Evolutionary conservation across 1,140 invertebrate species (phyloP).

Genomic region (Maniola jurtina): DNA sequence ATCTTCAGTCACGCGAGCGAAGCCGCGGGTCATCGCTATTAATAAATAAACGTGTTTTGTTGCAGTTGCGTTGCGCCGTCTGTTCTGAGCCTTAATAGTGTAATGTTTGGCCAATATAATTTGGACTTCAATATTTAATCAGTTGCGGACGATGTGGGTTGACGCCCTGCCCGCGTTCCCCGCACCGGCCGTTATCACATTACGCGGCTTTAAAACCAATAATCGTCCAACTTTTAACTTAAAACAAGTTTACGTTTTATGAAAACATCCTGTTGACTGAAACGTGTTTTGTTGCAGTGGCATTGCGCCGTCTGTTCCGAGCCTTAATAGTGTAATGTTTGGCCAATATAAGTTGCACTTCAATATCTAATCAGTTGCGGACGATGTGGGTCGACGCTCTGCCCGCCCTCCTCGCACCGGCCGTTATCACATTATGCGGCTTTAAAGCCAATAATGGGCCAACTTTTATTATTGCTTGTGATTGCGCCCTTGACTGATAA

Average conservation of each 20-base stretch:
- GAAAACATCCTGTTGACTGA: no score
- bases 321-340: neutral
- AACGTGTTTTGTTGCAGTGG: no score
- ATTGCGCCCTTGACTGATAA: slow-evolving; percentile 26
- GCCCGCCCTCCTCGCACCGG: slow-evolving; percentile 32
- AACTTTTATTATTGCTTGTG: slow-evolving; percentile 3
- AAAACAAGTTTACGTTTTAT: no score
- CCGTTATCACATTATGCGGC: slow-evolving; percentile 24
- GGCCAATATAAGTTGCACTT: slow-evolving; percentile 41
- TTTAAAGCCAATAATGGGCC: slow-evolving; percentile 22
- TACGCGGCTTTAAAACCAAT: slow-evolving; percentile 20
- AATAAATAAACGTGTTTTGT: no score
- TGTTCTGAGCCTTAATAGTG: no score
- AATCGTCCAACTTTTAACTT: slow-evolving; percentile 16
- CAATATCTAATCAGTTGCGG: slow-evolving; percentile 51
- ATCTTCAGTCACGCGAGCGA: no score
- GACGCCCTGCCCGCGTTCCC: slow-evolving; percentile 42
- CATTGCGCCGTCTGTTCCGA: no score
- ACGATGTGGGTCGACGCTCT: slow-evolving; percentile 48
- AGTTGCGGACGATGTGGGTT: slow-evolving; percentile 48
- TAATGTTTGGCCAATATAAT: slow-evolving; percentile 33
- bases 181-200: slow-evolving; percentile 17
- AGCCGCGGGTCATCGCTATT: no score
- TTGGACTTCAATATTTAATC: slow-evolving; percentile 48
- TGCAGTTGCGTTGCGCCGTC: no score